Conservation (phyloP, 2,888 invertebrate species). For the Orchesella flavescens region DNA sequence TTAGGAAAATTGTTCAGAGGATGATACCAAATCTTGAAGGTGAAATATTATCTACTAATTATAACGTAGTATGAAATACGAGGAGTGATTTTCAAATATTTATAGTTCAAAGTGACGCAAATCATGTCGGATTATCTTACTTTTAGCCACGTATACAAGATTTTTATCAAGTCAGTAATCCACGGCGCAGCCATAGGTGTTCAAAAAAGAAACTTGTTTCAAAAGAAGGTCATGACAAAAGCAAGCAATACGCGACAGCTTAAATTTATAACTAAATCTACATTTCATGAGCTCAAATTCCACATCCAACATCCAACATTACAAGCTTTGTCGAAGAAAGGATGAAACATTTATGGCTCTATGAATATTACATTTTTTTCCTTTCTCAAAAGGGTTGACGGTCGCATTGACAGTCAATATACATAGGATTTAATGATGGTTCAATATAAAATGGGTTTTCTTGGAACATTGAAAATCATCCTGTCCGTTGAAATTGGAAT, state of each 20-base stretch:
- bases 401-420: background rate
- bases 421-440: no score
- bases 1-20: no score
- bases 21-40: background rate
- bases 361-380: background rate
- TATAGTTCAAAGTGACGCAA: background rate
- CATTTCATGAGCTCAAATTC: slow-evolving; percentile 15
- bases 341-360: background rate
- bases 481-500: no score
- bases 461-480: no score
- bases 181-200: slow-evolving; percentile 26
- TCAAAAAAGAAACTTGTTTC: slow-evolving; percentile 45
- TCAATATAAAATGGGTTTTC: no score
- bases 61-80: background rate
- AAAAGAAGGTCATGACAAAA: slow-evolving; percentile 46
- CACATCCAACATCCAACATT: background rate
- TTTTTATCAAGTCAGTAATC: slow-evolving; percentile 31
- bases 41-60: background rate
- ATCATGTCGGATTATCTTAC: no score
- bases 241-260: slow-evolving; percentile 35
- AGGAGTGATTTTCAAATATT: background rate
- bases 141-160: background rate
- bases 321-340: background rate
- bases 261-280: slow-evolving; percentile 46
- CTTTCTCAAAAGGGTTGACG: background rate